Evolutionary conservation across 2,797 vertebrate genomes (phyloP).

Genomic region (Heteromormyrus szaboi): DNA sequence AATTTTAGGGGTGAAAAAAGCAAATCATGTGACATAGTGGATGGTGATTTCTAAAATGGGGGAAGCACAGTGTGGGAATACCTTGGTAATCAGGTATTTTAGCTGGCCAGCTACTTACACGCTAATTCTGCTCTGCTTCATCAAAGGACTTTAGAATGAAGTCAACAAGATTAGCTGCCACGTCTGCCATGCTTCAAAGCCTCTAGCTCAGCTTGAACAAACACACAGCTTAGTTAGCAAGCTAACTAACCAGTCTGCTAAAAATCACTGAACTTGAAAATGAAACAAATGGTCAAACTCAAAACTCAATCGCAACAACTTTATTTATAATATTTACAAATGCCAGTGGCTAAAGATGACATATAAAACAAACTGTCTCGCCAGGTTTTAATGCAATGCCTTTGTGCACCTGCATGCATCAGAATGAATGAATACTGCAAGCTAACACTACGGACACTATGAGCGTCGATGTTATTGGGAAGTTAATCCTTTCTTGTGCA

Average conservation of each 20-base stretch:
- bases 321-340: not conserved
- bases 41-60: not conserved
- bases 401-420: not conserved
- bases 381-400: not conserved
- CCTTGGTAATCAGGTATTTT: not conserved
- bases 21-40: not conserved
- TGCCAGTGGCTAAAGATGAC: not conserved
- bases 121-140: not conserved
- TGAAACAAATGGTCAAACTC: not conserved
- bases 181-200: not conserved
- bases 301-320: not conserved
- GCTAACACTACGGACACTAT: not conserved
- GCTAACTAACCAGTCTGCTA: not conserved
- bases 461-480: not conserved
- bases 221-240: not conserved
- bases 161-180: not conserved
- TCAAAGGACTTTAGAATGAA: not conserved
- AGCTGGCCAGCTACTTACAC: not conserved
- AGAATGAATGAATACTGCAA: not conserved
- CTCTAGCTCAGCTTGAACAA: not conserved
- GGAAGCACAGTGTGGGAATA: not conserved
- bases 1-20: not conserved
- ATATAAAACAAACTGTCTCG: not conserved
- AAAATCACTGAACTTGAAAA: not conserved
- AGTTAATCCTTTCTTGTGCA: not conserved